Base-by-base conservation (phyloP, 2,797 vertebrate genomes). In the Pyrocephalus nanus region DNA sequence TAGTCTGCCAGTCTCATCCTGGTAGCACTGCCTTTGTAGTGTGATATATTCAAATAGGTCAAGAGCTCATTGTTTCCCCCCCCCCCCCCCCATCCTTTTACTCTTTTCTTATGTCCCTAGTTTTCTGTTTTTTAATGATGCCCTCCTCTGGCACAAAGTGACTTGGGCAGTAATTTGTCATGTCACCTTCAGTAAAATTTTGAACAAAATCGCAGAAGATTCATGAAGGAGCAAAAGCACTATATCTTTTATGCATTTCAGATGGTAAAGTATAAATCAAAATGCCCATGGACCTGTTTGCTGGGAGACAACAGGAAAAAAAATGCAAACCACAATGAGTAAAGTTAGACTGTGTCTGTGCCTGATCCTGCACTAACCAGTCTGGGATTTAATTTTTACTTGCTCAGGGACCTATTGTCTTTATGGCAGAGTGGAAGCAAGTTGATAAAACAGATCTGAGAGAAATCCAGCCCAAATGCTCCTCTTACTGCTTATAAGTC, bases 191-290 rank as follows among this genome's bases (percentile, higher is more conserved):
- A 86, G 91, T 94, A 95, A 97, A 95, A 96, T 96, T 96, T 97
- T 89, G 94, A 96, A 95, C 85, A 87, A 95, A 96, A 93, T 87
- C 69, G 86, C 6, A 4, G 55, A 92, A 96, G 95, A 96, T 97
- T 96, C 96, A 96, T 88, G 83, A 75, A 57, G 64, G 55, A 96
- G 92, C 5, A 87, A 75, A 94, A 92, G 67, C 4, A 0, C 43
- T 57, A 70, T 88, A 96, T 96, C 93, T 96, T 97, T 95, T 96
- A 96, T 96, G 93, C 83, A 96, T 97, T 97, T 96, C 58, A 84
- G 85, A 92, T 79, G 14, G 75, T 26, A 87, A 95, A 92, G 85
- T 86, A 97, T 96, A 96, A 96, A 97, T 97, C 96, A 97, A 96
- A 96, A 92, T 79, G 43, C 66, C n/a, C 78, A 53, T 85, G 20